These are phyloP conservation scores for Serripes groenlandicus DNA, from an alignment of 2,888 invertebrate genomes.

Conservation along the genomic window DNA sequence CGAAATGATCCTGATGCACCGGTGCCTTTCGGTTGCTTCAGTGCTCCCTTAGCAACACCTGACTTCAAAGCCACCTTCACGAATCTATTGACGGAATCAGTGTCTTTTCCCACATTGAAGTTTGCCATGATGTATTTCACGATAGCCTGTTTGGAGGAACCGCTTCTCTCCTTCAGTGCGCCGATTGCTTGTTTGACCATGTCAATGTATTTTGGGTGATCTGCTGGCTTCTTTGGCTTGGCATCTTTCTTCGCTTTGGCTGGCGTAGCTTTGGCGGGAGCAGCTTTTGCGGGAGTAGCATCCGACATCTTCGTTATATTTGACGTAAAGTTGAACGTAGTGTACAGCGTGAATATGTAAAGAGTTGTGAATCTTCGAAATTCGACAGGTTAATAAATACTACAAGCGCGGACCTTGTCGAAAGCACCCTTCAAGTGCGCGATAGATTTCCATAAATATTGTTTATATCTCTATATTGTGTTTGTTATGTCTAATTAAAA, in stretches of 20 bases:
- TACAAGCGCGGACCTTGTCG: constrained; percentile 73
- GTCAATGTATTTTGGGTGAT: constrained; percentile 85
- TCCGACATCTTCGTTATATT: constrained; percentile 9
- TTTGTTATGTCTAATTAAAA: constrained; percentile 61
- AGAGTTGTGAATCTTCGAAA: not conserved
- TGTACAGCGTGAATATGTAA: too few relatives aligned
- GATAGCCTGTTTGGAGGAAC: constrained; percentile 87
- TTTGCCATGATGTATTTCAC: constrained; percentile 86
- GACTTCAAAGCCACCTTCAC: constrained; percentile 85
- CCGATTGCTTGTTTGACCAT: constrained; percentile 86
- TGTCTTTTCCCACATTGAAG: constrained; percentile 86
- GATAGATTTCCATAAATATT: constrained; percentile 48
- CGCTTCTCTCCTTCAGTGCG: constrained; percentile 86
- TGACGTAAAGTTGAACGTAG: too few relatives aligned
- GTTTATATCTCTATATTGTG: constrained; percentile 59
- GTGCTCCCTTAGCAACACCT: constrained; percentile 83
- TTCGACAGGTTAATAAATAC: constrained; percentile 37
- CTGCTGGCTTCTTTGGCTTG: constrained; percentile 74
- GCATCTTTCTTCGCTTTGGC: constrained; percentile 65
- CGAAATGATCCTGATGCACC: constrained; percentile 82
- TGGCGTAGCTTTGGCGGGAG: too few relatives aligned
- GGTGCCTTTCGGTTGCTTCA: constrained; percentile 85
- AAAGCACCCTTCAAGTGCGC: constrained; percentile 65
- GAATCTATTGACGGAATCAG: constrained; percentile 85
- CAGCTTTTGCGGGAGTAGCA: constrained; percentile 56